These are phyloP conservation scores for Pogona vitticeps DNA, from an alignment of 2,113 vertebrate species.

Conservation along the genomic window DNA sequence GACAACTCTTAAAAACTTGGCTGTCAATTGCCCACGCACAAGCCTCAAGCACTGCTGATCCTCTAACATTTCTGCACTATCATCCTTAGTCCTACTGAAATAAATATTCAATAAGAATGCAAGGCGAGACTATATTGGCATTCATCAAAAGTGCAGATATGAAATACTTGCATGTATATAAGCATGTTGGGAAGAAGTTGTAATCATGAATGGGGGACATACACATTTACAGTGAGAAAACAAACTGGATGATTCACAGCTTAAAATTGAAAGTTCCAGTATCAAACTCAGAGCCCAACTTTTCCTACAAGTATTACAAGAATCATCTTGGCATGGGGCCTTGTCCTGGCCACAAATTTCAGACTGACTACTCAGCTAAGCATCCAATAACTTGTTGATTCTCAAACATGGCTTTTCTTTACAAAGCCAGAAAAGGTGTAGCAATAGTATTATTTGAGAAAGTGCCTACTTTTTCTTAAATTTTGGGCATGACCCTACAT, in stretches of 20 bases:
- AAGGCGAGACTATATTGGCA: not conserved
- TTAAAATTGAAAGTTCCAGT: not conserved
- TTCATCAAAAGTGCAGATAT: not conserved
- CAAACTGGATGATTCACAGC: not conserved
- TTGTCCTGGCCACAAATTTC: not conserved
- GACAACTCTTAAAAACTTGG: not conserved
- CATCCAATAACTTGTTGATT: not conserved
- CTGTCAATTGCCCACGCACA: not conserved
- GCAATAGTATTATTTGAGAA: not conserved
- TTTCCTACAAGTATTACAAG: not conserved
- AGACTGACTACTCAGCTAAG: not conserved
- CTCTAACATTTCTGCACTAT: not conserved
- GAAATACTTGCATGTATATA: too few species aligned
- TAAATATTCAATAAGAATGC: not conserved
- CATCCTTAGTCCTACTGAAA: not conserved
- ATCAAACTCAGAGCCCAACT: not conserved
- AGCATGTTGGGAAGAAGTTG: too few species aligned
- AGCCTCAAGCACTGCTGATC: not conserved
- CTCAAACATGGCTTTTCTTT: not conserved
- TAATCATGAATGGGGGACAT: too few species aligned
- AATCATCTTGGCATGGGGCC: not conserved
- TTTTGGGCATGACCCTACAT: not conserved
- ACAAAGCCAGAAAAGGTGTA: not conserved
- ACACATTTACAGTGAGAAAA: too few species aligned
- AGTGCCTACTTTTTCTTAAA: not conserved